A percentile compares a stretch with the other conserved stretches of the same genome.
phyloP scores from a whole-genome alignment of 1,140 invertebrate species.

The Sitobion miscanthi region DNA sequence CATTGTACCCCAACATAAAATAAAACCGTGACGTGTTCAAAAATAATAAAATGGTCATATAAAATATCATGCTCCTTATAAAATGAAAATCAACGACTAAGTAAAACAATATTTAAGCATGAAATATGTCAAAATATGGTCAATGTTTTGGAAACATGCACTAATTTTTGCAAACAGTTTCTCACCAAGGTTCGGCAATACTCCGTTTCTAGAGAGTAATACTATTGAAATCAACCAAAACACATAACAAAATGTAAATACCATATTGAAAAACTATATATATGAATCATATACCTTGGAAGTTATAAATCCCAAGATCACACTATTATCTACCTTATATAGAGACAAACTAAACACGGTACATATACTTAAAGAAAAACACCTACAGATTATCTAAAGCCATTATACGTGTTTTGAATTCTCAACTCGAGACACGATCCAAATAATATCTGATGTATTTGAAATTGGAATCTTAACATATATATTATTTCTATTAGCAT shows the following conservation, averaged over 20 bases:
- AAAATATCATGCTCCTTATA: conserved; percentile 6
- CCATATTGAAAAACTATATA: conserved; percentile 45
- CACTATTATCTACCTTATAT: conserved; percentile 45
- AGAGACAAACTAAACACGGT: conserved; percentile 25
- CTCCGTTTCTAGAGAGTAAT: conserved; percentile 77
- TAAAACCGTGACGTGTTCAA: neutral
- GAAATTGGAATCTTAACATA: neutral
- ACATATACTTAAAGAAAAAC: conserved; percentile 34
- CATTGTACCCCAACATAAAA: neutral
- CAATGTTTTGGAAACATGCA: conserved; percentile 33
- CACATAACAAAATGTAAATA: conserved; percentile 48
- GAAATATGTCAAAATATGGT: conserved; percentile 3
- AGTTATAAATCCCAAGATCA: conserved; percentile 18
- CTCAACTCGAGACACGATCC: neutral
- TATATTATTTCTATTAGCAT: conserved; percentile 37
- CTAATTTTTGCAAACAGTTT: conserved; percentile 61
- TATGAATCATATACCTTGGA: conserved; percentile 12
- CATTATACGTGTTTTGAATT: neutral
- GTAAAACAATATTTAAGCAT: neutral
- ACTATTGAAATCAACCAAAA: conserved; percentile 63
- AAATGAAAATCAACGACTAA: neutral
- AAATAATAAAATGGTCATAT: neutral
- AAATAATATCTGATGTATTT: conserved; percentile 37
- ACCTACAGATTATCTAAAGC: conserved; percentile 41
- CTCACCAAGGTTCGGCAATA: conserved; percentile 75